Evolutionary conservation across 37 sponge, comb jelly and placozoan species (phyloP), one percentile per base, ranked within the genome.

Genomic region (Petrosia ficiformis): DNA sequence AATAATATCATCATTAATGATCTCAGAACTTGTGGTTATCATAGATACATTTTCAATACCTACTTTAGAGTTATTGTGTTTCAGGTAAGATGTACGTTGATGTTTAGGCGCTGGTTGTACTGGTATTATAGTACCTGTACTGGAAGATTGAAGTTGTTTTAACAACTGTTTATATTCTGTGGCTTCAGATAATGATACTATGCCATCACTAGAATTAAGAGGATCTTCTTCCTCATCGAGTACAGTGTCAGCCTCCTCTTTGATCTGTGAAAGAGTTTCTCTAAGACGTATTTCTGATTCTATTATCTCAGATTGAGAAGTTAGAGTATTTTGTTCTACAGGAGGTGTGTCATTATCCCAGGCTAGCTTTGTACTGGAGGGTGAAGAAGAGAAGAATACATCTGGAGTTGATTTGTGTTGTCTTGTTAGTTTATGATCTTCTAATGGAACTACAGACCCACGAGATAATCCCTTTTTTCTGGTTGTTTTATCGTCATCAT

Each of bases 41-140:
- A 72, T 44, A 21, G 24, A 32, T 4, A 34, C 77, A 31, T 26
- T 56, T 19, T 22, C 78, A 2, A 30, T 4, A 14, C 52, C 72
- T 1, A 85, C 57, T 25, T 85, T 85, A 19, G 85, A 73, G 0
- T 26, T 40, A 0, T 36, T 56, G 43, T 68, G 80, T 25, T 36
- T 29, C 25, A 39, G 28, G 29, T 57, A 79, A 11, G 80, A 59
- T 0, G 63, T 24, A 0, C 74, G 65, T 19, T 43, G 67, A 14
- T 58, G 39, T 32, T 14, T 68, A 11, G 86, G 86, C 6, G 86
- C 86, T 29, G 80, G 86, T 39, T 58, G 39, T 19, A 86, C 80
- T 2, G 80, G 3, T 25, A 86, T 28, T 5, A 86, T 2, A 21
- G 3, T 73, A 29, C 60, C 76, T 33, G 19, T 39, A 35, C 72